These are phyloP conservation scores for Ginglymostoma cirratum DNA, from an alignment of 2,113 vertebrate species.

Conservation along the genomic window DNA sequence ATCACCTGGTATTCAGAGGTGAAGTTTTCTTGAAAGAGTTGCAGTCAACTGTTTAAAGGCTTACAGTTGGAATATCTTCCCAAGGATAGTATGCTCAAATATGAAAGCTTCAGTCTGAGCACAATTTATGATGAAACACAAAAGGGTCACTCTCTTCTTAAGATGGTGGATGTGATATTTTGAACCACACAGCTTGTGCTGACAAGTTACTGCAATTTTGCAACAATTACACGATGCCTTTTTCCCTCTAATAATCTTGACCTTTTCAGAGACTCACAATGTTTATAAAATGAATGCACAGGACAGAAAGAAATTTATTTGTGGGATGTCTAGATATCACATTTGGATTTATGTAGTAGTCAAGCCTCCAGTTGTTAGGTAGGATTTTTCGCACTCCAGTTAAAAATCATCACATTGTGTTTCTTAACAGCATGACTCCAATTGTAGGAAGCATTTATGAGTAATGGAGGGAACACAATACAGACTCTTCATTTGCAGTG, in stretches of 20 bases:
- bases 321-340: not conserved
- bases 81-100: not conserved
- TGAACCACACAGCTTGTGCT: not conserved
- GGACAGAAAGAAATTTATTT: not conserved
- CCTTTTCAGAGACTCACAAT: not conserved
- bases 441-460: not conserved
- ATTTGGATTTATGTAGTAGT: not conserved
- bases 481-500: not conserved
- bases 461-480: not conserved
- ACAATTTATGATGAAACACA: not conserved
- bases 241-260: not conserved
- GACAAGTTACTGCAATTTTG: not conserved
- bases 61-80: not conserved
- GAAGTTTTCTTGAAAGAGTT: not conserved
- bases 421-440: not conserved
- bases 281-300: not conserved
- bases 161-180: not conserved
- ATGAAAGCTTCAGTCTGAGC: not conserved
- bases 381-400: not conserved
- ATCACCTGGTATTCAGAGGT: not conserved
- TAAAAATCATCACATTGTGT: not conserved
- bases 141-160: not conserved
- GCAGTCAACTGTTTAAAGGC: too few relatives aligned
- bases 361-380: not conserved
- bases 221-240: not conserved